These are phyloP conservation scores for Forbesichthys papilliferus DNA, from an alignment of 2,113 vertebrate species.

Conservation along the genomic window DNA sequence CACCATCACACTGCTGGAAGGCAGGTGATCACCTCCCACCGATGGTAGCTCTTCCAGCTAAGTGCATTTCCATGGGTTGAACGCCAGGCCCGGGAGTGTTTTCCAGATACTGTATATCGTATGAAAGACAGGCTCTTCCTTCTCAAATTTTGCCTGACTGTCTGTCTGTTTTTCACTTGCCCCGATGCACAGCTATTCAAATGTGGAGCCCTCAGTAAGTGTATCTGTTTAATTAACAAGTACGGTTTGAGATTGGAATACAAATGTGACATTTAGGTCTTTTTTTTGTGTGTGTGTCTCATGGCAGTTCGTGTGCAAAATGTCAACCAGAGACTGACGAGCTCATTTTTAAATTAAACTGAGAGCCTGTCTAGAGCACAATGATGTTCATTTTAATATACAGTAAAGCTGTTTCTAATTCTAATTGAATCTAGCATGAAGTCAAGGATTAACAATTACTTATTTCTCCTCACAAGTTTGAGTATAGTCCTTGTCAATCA, in stretches of 20 bases:
- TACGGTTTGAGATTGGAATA: constrained; percentile 48
- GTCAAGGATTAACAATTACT: constrained; percentile 18
- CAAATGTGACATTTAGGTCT: constrained; percentile 50
- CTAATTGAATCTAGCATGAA: background rate
- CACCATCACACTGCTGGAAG: constrained; percentile 41
- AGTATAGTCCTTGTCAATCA: constrained; percentile 38
- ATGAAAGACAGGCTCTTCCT: constrained; percentile 40
- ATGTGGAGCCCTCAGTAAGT: constrained; percentile 15
- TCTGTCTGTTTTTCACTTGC: constrained; percentile 25
- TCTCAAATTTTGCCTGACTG: constrained; percentile 22
- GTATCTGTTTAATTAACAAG: constrained; percentile 19
- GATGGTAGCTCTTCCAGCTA: constrained; percentile 56
- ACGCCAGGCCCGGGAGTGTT: constrained; percentile 9
- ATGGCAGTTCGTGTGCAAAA: constrained; percentile 32
- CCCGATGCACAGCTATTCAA: constrained; percentile 40
- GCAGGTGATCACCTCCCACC: constrained; percentile 43
- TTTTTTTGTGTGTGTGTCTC: constrained; percentile 49
- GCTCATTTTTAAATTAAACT: constrained; percentile 44
- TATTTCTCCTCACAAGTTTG: constrained; percentile 14
- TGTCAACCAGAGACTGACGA: constrained; percentile 55
- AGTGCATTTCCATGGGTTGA: constrained; percentile 33
- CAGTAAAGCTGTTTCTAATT: constrained; percentile 1
- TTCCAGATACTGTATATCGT: constrained; percentile 37
- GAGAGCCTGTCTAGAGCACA: constrained; percentile 10
- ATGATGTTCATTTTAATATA: constrained; percentile 5